Percentiles rank a stretch among this genome's conserved stretches.
These are phyloP conservation scores for Drosophila paucipuncta DNA, from an alignment of 2,888 invertebrate species.

Conservation along the genomic window DNA sequence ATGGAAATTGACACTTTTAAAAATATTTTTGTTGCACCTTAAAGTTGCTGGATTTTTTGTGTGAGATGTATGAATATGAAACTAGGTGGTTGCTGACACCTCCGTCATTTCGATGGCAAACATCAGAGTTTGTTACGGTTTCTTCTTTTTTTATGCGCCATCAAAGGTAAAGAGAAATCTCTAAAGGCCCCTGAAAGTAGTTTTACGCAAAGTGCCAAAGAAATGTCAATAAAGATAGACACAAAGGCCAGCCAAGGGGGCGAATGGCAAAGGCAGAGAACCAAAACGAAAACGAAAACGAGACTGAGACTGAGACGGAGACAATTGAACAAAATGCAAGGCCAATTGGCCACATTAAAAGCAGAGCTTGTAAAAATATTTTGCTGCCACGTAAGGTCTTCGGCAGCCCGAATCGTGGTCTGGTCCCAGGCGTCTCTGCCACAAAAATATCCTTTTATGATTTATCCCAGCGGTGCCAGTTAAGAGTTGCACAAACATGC, in stretches of 20 bases:
- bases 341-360: conserved; percentile 61
- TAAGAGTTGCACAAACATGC: conserved; percentile 68
- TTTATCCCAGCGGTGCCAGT: conserved; percentile 75
- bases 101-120: conserved; percentile 31
- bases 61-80: neutral
- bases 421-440: conserved; percentile 32
- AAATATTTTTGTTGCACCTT: conserved; percentile 22
- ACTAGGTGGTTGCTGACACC: conserved; percentile 39
- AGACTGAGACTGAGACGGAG: neutral
- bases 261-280: neutral
- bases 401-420: neutral
- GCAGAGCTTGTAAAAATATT: conserved; percentile 56
- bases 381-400: conserved; percentile 52
- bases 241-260: neutral
- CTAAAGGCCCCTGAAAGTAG: conserved; percentile 56
- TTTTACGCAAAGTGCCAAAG: conserved; percentile 66
- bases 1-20: conserved; percentile 1
- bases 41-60: conserved; percentile 13
- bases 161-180: conserved; percentile 57
- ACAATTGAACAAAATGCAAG: conserved; percentile 11
- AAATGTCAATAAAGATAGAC: conserved; percentile 60
- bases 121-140: conserved; percentile 48
- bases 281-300: neutral
- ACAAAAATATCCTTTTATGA: conserved; percentile 73
- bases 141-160: conserved; percentile 35